Percentiles rank a stretch among this genome's conserved stretches.
Evolutionary conservation across 2,113 vertebrate genomes (phyloP).

Genomic region (Charina bottae): DNA sequence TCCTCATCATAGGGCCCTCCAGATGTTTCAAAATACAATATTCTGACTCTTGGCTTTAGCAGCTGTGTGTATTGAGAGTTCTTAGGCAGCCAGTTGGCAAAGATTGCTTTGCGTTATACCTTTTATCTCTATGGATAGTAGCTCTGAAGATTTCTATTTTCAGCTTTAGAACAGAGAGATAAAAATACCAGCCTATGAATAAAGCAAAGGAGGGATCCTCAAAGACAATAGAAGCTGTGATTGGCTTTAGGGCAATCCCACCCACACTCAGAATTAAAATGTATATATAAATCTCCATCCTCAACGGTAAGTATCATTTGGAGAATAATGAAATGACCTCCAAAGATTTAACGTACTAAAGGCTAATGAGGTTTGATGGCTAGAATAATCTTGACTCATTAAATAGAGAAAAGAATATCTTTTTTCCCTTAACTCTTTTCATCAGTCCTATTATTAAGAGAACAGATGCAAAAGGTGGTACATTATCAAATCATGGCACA

Average conservation of each 20-base stretch:
- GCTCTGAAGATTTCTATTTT: background rate
- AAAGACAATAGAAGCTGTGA: background rate
- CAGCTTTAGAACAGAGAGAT: background rate
- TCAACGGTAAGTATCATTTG: background rate
- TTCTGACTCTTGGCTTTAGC: background rate
- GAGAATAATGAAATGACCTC: conserved; percentile 31
- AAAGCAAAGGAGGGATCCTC: background rate
- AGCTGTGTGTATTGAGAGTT: background rate
- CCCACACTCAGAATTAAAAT: background rate
- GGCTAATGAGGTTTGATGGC: background rate
- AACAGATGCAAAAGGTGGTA: background rate
- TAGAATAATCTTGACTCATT: conserved; percentile 42
- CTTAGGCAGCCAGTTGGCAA: background rate
- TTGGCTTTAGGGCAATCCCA: background rate
- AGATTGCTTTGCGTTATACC: background rate
- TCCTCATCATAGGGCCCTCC: background rate
- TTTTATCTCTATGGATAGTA: background rate
- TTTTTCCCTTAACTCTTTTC: conserved; percentile 16
- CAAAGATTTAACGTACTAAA: background rate
- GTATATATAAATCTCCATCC: too few species aligned
- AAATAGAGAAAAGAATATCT: conserved; percentile 1
- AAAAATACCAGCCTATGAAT: background rate
- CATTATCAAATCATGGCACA: conserved; percentile 11
- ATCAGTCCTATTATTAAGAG: conserved; percentile 18
- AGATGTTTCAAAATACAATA: background rate